These are phyloP conservation scores for Charanyca ferruginea DNA, from an alignment of 2,888 invertebrate genomes.

Conservation along the genomic window DNA sequence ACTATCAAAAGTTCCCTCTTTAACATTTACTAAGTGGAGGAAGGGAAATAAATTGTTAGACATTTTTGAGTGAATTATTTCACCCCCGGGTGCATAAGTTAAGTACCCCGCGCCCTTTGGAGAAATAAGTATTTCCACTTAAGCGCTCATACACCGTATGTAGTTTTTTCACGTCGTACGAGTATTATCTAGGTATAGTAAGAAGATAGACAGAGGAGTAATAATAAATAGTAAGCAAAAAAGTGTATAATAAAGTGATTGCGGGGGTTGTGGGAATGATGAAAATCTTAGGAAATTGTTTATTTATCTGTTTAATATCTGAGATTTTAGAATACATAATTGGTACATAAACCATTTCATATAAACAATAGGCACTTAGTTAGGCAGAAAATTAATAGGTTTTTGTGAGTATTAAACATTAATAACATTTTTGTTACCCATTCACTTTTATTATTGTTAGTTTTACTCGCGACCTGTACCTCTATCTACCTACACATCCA, in stretches of 20 bases:
- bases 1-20: slow-evolving; percentile 67
- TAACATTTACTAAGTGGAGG: slow-evolving; percentile 71
- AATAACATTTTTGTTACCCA: neutral
- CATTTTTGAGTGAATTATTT: slow-evolving; percentile 77
- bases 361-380: neutral
- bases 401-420: neutral
- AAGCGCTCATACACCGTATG: slow-evolving; percentile 42
- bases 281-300: neutral
- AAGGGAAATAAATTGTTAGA: slow-evolving; percentile 74
- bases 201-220: too few relatives aligned
- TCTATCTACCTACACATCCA: slow-evolving; percentile 3
- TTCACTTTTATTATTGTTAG: neutral
- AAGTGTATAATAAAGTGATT: neutral
- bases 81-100: slow-evolving; percentile 76
- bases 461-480: neutral
- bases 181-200: slow-evolving; percentile 12
- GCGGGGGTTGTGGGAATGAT: neutral
- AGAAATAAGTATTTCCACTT: slow-evolving; percentile 58
- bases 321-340: neutral
- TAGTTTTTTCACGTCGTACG: slow-evolving; percentile 20
- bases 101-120: slow-evolving; percentile 71
- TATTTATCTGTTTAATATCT: slow-evolving; percentile 21
- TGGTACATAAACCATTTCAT: neutral
- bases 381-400: neutral
- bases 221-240: too few relatives aligned